Evolutionary conservation across 2,113 vertebrate genomes (phyloP).

Genomic region (Notechis scutatus): DNA sequence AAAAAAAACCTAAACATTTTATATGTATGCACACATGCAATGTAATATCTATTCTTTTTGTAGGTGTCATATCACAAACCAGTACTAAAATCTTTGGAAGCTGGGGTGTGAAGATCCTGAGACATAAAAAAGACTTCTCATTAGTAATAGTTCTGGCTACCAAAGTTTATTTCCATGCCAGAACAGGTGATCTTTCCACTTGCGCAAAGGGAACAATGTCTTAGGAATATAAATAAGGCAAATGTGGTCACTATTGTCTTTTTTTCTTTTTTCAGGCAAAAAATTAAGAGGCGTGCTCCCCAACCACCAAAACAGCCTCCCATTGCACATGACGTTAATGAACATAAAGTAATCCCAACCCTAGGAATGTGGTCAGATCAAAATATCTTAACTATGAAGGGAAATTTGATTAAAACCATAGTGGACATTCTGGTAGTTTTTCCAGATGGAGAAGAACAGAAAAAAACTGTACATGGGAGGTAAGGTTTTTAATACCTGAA

Average conservation of each 20-base stretch:
- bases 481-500: conserved; percentile 56
- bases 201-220: neutral
- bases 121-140: neutral
- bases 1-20: neutral
- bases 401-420: conserved; percentile 68
- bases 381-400: conserved; percentile 70
- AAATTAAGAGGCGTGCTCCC: conserved; percentile 84
- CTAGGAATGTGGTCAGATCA: conserved; percentile 66
- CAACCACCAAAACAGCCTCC: conserved; percentile 77
- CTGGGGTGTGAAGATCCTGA: neutral
- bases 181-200: neutral
- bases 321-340: conserved; percentile 60
- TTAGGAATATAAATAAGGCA: neutral
- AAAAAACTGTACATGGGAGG: conserved; percentile 78
- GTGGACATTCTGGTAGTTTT: conserved; percentile 77
- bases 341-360: conserved; percentile 55
- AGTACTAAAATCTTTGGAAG: neutral
- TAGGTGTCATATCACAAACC: neutral
- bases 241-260: conserved; percentile 1
- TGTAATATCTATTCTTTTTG: neutral
- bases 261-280: conserved; percentile 70
- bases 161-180: neutral
- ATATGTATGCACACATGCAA: neutral
- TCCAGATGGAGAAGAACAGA: conserved; percentile 76
- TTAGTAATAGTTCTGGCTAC: neutral